Evolutionary conservation across 2,797 vertebrate genomes (phyloP), one percentile per base, ranked within the genome.

Genomic region (Enoplosus armatus): DNA sequence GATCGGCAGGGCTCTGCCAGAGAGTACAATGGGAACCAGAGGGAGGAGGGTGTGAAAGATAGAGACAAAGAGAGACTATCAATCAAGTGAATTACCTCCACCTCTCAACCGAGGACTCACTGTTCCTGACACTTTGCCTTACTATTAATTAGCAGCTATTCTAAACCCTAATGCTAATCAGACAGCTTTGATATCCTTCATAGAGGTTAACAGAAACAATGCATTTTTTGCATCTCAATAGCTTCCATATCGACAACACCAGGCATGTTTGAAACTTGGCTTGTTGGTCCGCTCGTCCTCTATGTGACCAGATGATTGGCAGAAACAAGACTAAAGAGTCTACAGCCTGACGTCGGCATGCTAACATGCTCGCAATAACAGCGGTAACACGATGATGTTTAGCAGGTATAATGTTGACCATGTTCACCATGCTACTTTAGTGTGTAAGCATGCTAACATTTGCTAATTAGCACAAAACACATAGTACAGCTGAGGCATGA

Each of bases 21-120:
- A 59, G 20, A 54, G 71, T 4, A 74, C 43, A 73, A 70, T 14
- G 33, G 50, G 63, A 68, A 70, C 61, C 9, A 24, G 58, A 58
- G 56, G 24, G 12, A 2, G 58, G 58, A 58, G 56, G 24, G 12
- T 3, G 58, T 22, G 5, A 68, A 45, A 76, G 56, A 58, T 4
- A 15, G 37, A 63, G 68, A 72, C 27, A 74, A 53, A 45, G 53
- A 50, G 20, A 63, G 50, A 79, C 54, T 63, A 63, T 75, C 27
- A 82, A 63, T 84, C 58, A 80, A 70, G 48, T 39, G 26, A 73
- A 60, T 85, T 79, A 82, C 80, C 77, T 70, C 78, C 72, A 72
- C 41, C 16, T 68, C 14, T 45, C 22, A 22, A 62, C 47, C 8
- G 27, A 70, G 73, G 69, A 77, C 75, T 62, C 31, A 54, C 58